Evolutionary conservation across 2,888 invertebrate species (phyloP), one percentile per base, ranked within the genome.

Genomic region (Rhingia campestris): DNA sequence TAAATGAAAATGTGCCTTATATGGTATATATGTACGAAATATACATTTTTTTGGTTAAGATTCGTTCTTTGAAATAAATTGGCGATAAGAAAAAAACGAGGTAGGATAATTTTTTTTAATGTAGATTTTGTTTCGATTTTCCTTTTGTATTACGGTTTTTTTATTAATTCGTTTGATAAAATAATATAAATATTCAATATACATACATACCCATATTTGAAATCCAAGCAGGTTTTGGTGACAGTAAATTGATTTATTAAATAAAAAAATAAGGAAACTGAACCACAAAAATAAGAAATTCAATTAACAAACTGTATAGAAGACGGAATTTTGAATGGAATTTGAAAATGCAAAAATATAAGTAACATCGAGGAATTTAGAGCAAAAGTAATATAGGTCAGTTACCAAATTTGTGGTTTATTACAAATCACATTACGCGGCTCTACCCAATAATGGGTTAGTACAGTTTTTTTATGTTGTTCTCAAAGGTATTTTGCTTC

Each of bases 51-150:
- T 22, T 1, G 22, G 2, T 22, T 22, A 69, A 61, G 33, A 56
- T 53, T 81, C 22, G 22, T 22, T 22, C 22, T 76, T 86, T 86
- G 74, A 35, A 76, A 89, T 22, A 22, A 2, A 22, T 22, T 22
- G 22, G 22, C 2, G 2, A 22, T 22, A 22, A 88, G 87, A 89
- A 89, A 22, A 22, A 56, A 90, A 90, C 90, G 90, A 90, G 90
- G 90, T 90, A 90, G 90, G 90, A 89, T 88, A 89, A 89, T 90
- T 88, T 89, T 88, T 61, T 69, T 35, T 35, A 45, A n/a, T 3
- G 35, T 61, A n/a, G 5, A 7, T 35, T 10, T 12, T 51, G 9
- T 59, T 32, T n/a, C 30, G 14, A 2, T 72, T 61, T 69, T 32
- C 3, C 10, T 7, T 45, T 45, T 45, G 6, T 12, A 45, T 12